These are phyloP conservation scores for Fulmarus glacialis DNA, from an alignment of 2,113 vertebrate species.

Conservation along the genomic window DNA sequence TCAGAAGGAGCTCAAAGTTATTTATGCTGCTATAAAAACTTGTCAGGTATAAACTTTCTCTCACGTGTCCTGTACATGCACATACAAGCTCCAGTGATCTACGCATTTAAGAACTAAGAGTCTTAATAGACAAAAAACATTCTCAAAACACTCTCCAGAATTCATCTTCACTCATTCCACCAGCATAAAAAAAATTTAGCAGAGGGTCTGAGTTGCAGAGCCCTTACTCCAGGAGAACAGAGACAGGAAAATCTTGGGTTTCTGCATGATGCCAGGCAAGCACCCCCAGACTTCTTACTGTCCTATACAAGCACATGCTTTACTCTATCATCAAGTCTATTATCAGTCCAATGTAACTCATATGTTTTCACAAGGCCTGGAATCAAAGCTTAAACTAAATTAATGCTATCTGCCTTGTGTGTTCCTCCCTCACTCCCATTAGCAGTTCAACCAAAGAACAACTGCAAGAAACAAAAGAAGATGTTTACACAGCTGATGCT, in stretches of 20 bases:
- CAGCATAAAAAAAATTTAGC: not conserved
- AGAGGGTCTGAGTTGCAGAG: not conserved
- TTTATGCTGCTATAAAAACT: not conserved
- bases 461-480: not conserved
- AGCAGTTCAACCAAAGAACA: not conserved
- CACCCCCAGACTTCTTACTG: not conserved
- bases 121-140: not conserved
- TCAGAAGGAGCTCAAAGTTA: not conserved
- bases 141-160: not conserved
- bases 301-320: not conserved
- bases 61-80: rapidly evolving
- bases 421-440: not conserved
- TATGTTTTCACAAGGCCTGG: not conserved
- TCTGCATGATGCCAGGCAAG: not conserved
- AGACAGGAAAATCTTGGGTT: not conserved
- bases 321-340: not conserved
- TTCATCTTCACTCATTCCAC: not conserved
- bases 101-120: not conserved
- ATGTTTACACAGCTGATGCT: not conserved
- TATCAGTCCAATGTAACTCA: not conserved
- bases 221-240: not conserved
- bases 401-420: not conserved
- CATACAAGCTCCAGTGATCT: not conserved
- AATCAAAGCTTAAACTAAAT: not conserved
- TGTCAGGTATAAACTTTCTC: not conserved